Evolutionary conservation across 2,797 vertebrate genomes (phyloP).

Genomic region (Cyprinodon diabolis): DNA sequence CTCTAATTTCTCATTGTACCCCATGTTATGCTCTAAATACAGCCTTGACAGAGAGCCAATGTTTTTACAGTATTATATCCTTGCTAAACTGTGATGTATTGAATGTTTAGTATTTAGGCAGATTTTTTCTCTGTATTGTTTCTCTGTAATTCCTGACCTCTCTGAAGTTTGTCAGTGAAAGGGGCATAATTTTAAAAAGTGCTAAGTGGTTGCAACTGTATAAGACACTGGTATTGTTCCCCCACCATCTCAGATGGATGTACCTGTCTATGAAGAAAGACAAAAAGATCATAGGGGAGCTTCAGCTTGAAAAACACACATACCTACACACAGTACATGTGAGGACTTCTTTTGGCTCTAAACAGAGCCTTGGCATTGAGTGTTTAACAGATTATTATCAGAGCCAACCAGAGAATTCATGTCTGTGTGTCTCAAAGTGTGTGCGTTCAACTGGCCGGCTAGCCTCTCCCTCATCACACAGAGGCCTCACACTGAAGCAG

Average conservation of each 20-base stretch:
- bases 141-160: slow-evolving; percentile 28
- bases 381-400: slow-evolving; percentile 56
- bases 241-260: slow-evolving; percentile 39
- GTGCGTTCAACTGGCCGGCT: slow-evolving; percentile 40
- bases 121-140: slow-evolving; percentile 16
- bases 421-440: slow-evolving; percentile 49
- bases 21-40: slow-evolving; percentile 40
- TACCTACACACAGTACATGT: slow-evolving; percentile 12
- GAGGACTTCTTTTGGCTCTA: slow-evolving; percentile 52
- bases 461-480: slow-evolving; percentile 24
- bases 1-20: slow-evolving; percentile 27
- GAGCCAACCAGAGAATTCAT: slow-evolving; percentile 39
- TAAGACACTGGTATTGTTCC: slow-evolving; percentile 36
- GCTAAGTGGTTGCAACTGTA: slow-evolving; percentile 26
- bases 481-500: slow-evolving; percentile 42
- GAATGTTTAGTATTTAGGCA: slow-evolving; percentile 30
- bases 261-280: slow-evolving; percentile 43
- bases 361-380: slow-evolving; percentile 35
- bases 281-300: slow-evolving; percentile 18
- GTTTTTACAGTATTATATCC: slow-evolving; percentile 14
- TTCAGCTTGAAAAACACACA: background rate
- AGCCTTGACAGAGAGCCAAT: slow-evolving; percentile 18
- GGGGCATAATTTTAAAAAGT: slow-evolving; percentile 23
- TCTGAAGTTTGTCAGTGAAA: slow-evolving; percentile 33
- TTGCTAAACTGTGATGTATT: slow-evolving; percentile 17